Conservation (phyloP, 2,888 invertebrate species). For the Drosophila yooni region DNA sequence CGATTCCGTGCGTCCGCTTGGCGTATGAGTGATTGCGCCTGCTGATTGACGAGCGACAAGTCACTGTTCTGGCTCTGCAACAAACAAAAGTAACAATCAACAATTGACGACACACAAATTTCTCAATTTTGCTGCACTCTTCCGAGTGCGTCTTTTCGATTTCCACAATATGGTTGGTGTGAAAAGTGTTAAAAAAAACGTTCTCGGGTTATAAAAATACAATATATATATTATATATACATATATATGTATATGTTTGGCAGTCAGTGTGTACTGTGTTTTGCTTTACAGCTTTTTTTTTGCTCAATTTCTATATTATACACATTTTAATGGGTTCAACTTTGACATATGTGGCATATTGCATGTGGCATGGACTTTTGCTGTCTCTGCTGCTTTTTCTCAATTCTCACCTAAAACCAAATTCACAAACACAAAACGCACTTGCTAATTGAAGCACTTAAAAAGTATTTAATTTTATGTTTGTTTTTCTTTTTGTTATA, state of each 20-base stretch:
- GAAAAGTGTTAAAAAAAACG: constrained; percentile 16
- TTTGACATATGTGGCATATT: constrained; percentile 64
- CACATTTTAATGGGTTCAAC: constrained; percentile 45
- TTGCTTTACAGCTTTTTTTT: constrained; percentile 29
- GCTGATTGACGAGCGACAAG: constrained; percentile 92
- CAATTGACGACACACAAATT: constrained; percentile 13
- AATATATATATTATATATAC: constrained; percentile 1
- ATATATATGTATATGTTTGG: constrained; percentile 25
- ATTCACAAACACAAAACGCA: constrained; percentile 36
- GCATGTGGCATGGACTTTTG: constrained; percentile 22
- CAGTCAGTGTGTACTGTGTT: constrained; percentile 15
- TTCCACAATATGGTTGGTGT: constrained; percentile 11
- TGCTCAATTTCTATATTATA: not conserved
- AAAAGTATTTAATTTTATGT: constrained; percentile 27
- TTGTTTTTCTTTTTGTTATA: not conserved
- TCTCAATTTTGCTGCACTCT: constrained; percentile 9
- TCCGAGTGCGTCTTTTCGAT: not conserved
- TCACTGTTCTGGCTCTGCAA: constrained; percentile 92
- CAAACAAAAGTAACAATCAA: constrained; percentile 13
- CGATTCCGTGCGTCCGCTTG: constrained; percentile 89
- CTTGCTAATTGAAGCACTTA: constrained; percentile 50
- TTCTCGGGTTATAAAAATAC: not conserved
- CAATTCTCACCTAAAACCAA: constrained; percentile 40
- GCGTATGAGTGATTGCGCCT: constrained; percentile 89
- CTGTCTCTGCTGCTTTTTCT: constrained; percentile 28